Conservation (phyloP, 2,797 vertebrate genomes). For the Fringilla coelebs region DNA sequence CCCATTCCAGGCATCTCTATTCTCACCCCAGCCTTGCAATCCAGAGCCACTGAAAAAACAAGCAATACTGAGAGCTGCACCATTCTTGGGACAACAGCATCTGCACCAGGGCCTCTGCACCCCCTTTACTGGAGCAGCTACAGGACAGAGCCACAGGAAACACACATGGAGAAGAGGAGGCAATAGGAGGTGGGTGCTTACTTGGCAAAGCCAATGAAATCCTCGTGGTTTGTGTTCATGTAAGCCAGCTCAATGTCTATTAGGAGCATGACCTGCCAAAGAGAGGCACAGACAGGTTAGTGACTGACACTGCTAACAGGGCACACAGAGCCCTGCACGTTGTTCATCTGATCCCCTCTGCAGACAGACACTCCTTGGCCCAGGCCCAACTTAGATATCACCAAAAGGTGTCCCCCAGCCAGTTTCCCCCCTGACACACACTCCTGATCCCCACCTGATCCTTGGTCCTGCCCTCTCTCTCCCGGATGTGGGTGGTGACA, state of each 20-base stretch:
- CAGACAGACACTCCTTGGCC: not conserved
- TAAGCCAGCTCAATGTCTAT: conserved; percentile 97
- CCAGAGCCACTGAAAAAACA: not conserved
- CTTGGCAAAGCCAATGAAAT: conserved; percentile 99
- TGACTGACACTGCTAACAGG: not conserved
- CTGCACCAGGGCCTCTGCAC: not conserved
- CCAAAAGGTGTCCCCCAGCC: not conserved
- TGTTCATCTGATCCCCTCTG: not conserved
- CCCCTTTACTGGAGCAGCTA: not conserved
- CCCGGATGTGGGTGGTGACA: conserved; percentile 95
- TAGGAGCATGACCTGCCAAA: conserved; percentile 89
- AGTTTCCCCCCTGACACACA: not conserved
- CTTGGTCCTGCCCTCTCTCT: conserved; percentile 92
- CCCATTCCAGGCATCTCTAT: not conserved
- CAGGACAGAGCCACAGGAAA: not conserved
- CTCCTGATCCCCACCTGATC: conserved; percentile 79
- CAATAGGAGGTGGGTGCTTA: conserved; percentile 67
- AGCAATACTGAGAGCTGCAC: not conserved
- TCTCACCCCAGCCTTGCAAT: not conserved
- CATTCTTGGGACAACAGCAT: not conserved
- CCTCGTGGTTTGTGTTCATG: conserved; percentile 99
- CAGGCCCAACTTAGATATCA: not conserved
- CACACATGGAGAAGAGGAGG: not conserved
- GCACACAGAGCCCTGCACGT: not conserved
- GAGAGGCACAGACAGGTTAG: not conserved